Evolutionary conservation across 2,113 vertebrate genomes (phyloP).

Genomic region (Sylvilagus bachmani): DNA sequence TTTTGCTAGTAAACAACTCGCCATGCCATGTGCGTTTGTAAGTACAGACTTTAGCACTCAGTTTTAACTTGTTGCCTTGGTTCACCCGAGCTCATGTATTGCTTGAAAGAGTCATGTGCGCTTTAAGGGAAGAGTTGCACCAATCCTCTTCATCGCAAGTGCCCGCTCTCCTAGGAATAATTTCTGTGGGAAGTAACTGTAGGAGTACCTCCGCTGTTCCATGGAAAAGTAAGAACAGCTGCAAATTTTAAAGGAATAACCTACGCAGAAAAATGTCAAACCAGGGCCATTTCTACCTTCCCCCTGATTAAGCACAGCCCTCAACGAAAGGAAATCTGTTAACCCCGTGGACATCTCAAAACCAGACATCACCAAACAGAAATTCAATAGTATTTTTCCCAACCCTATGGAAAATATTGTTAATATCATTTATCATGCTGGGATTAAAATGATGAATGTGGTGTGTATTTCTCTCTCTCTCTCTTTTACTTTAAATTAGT

Average conservation of each 20-base stretch:
- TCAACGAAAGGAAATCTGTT: slow-evolving; percentile 68
- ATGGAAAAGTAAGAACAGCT: slow-evolving; percentile 77
- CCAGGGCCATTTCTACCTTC: slow-evolving; percentile 62
- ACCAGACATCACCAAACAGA: slow-evolving; percentile 15
- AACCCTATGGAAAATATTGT: slow-evolving; percentile 62
- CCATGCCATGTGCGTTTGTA: slow-evolving; percentile 53
- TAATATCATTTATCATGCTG: slow-evolving; percentile 78
- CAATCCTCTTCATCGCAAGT: slow-evolving; percentile 63
- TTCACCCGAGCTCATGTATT: slow-evolving; percentile 32
- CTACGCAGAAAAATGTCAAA: slow-evolving; percentile 71
- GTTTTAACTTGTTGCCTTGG: slow-evolving; percentile 31
- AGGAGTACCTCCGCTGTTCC: slow-evolving; percentile 66
- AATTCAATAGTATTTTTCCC: slow-evolving; percentile 68
- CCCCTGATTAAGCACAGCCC: slow-evolving; percentile 68
- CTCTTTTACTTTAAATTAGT: slow-evolving; percentile 32
- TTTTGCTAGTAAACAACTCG: slow-evolving; percentile 52
- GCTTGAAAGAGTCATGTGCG: slow-evolving; percentile 62
- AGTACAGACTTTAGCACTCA: slow-evolving; percentile 41
- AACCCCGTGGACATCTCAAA: slow-evolving; percentile 51
- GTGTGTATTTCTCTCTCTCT: background rate
- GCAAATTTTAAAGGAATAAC: slow-evolving; percentile 75
- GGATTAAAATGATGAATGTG: slow-evolving; percentile 62
- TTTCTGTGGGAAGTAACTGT: slow-evolving; percentile 81
- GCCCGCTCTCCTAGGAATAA: slow-evolving; percentile 64
- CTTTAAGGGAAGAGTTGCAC: slow-evolving; percentile 68